A percentile compares a stretch with the other conserved stretches of the same genome.
These are phyloP conservation scores for Drosophila nigrodunni DNA, from an alignment of 1,140 invertebrate species.

Conservation along the genomic window DNA sequence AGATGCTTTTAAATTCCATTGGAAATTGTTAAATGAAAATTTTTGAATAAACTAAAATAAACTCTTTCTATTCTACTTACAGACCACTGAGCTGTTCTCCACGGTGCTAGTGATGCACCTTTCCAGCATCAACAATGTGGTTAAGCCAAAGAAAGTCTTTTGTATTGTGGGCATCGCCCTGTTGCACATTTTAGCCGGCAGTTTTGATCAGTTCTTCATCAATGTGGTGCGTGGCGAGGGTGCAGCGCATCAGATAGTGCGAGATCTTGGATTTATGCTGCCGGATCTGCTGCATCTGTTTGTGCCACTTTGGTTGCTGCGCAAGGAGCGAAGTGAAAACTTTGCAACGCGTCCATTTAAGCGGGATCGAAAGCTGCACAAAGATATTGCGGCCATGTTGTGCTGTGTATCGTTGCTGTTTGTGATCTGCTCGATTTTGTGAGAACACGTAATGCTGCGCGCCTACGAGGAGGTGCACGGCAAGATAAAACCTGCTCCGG, in stretches of 20 bases:
- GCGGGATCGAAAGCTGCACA: slow-evolving; percentile 75
- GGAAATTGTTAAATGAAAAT: too few relatives aligned
- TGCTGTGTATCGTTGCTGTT: slow-evolving; percentile 80
- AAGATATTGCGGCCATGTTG: slow-evolving; percentile 81
- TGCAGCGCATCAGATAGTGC: slow-evolving; percentile 89
- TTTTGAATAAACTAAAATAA: too few relatives aligned
- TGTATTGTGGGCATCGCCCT: slow-evolving; percentile 88
- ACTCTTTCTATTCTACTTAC: slow-evolving; percentile 15
- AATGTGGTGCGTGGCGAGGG: slow-evolving; percentile 90
- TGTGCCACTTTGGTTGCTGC: slow-evolving; percentile 86
- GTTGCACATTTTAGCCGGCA: slow-evolving; percentile 90
- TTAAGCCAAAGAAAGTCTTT: slow-evolving; percentile 88
- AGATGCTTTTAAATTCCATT: background rate
- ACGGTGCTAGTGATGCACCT: slow-evolving; percentile 88
- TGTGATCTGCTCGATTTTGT: slow-evolving; percentile 82
- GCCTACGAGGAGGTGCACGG: slow-evolving; percentile 69
- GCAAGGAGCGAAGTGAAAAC: slow-evolving; percentile 66
- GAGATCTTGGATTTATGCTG: slow-evolving; percentile 91
- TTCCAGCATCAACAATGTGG: slow-evolving; percentile 86
- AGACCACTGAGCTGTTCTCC: slow-evolving; percentile 90
- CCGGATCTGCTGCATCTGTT: slow-evolving; percentile 89
- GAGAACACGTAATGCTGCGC: slow-evolving; percentile 75
- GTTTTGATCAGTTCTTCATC: slow-evolving; percentile 90
- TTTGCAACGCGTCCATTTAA: slow-evolving; percentile 78
- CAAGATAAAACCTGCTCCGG: slow-evolving; percentile 67